Percentiles rank a stretch among this genome's conserved stretches.
Evolutionary conservation across 2,888 invertebrate genomes (phyloP).

Genomic region (Temnothorax rugatulus): DNA sequence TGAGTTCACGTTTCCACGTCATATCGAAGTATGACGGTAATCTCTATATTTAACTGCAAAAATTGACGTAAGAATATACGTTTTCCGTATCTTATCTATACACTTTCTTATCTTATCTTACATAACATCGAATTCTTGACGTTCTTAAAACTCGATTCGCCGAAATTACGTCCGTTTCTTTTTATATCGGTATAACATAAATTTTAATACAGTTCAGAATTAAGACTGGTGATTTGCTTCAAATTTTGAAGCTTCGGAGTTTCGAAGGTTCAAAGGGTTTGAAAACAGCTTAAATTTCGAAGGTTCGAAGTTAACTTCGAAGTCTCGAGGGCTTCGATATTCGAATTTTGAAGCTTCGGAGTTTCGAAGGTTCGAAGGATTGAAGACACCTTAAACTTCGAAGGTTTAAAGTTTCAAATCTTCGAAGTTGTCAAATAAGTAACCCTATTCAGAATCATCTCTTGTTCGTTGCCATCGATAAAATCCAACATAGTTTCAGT

Average conservation of each 20-base stretch:
- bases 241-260: too few relatives aligned
- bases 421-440: too few relatives aligned
- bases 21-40: neutral
- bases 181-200: neutral
- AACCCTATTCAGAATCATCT: neutral
- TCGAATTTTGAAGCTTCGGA: too few relatives aligned
- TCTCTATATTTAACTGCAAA: constrained; percentile 16
- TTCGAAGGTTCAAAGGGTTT: too few relatives aligned
- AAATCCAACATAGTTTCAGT: neutral
- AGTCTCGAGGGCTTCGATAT: too few relatives aligned
- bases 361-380: too few relatives aligned
- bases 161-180: neutral
- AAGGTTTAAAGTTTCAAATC: too few relatives aligned
- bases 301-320: too few relatives aligned
- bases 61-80: neutral
- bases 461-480: neutral
- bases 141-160: neutral
- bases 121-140: neutral
- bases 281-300: too few relatives aligned
- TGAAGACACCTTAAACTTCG: too few relatives aligned
- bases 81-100: constrained; percentile 28
- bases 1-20: constrained; percentile 31
- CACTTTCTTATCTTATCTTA: constrained; percentile 40
- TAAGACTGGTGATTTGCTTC: too few relatives aligned
- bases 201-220: neutral